Evolutionary conservation across 2,888 invertebrate species (phyloP).

Genomic region (Zaprionus bogoriensis): DNA sequence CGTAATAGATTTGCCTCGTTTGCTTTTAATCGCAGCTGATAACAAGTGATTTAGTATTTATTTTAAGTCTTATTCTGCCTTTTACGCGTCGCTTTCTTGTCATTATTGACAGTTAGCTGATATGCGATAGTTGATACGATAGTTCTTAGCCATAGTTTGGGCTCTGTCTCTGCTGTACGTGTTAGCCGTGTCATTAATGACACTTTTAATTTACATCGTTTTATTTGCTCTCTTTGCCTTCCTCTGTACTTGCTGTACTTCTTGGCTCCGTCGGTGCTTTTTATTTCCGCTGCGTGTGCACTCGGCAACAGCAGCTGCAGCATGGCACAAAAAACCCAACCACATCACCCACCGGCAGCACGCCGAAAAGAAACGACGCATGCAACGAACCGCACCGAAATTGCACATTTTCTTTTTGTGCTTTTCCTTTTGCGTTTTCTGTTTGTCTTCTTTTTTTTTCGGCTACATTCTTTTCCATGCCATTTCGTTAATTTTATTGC

Average conservation of each 20-base stretch:
- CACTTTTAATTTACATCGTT: constrained; percentile 62
- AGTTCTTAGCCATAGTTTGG: not conserved
- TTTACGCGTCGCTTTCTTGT: too few relatives aligned
- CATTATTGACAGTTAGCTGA: too few relatives aligned
- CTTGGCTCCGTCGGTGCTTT: constrained; percentile 7
- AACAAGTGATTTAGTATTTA: too few relatives aligned
- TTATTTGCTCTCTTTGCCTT: not conserved
- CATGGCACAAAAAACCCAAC: constrained; percentile 8
- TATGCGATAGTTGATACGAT: not conserved
- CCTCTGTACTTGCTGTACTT: not conserved
- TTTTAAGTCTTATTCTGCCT: too few relatives aligned
- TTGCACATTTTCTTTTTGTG: constrained; percentile 42
- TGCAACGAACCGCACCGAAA: constrained; percentile 44
- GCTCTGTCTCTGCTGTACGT: not conserved
- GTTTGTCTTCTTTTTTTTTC: constrained; percentile 31
- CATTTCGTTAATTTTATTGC: constrained; percentile 65
- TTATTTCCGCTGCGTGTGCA: constrained; percentile 58
- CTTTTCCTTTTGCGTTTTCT: not conserved
- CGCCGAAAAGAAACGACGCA: constrained; percentile 15
- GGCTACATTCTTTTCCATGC: constrained; percentile 56
- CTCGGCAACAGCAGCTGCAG: constrained; percentile 58
- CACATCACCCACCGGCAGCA: constrained; percentile 17
- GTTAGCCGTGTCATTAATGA: constrained; percentile 58
- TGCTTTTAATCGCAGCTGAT: too few relatives aligned
- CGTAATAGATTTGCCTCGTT: too few relatives aligned